A percentile compares a stretch with the other conserved stretches of the same genome.
These are phyloP conservation scores for Grantiella picta DNA, from an alignment of 2,113 vertebrate genomes.

Conservation along the genomic window DNA sequence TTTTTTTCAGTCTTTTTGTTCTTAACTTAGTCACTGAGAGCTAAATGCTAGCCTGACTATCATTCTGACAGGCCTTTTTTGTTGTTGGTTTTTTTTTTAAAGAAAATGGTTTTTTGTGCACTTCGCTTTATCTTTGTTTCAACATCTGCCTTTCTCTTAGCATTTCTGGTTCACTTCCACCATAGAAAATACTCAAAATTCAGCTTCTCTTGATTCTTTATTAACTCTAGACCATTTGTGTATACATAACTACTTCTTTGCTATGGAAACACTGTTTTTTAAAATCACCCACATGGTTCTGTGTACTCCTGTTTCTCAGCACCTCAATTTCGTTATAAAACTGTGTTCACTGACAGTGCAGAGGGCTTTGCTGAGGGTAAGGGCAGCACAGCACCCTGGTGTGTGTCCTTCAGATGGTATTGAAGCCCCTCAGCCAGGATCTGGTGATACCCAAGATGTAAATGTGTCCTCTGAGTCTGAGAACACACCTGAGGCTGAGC, in stretches of 20 bases:
- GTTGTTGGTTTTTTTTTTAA: neutral
- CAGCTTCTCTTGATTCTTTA: neutral
- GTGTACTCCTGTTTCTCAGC: neutral
- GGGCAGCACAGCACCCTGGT: neutral
- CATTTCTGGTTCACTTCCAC: neutral
- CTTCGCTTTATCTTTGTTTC: conserved; percentile 22
- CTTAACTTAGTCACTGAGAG: neutral
- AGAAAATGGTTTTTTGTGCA: neutral
- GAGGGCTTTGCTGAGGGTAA: neutral
- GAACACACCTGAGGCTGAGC: neutral
- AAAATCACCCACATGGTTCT: neutral
- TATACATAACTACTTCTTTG: neutral
- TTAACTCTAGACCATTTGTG: neutral
- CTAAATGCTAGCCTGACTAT: conserved; percentile 45
- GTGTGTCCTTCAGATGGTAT: rapidly evolving
- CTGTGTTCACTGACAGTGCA: neutral
- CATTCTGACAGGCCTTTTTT: conserved; percentile 36
- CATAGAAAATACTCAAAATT: neutral
- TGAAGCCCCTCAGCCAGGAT: neutral
- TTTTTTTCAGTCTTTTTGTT: neutral
- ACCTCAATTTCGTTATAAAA: neutral
- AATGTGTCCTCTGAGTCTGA: neutral
- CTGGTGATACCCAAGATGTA: neutral
- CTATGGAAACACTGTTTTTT: neutral
- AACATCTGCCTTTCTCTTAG: neutral